Evolutionary conservation across 2,797 vertebrate genomes (phyloP), one percentile per base, ranked within the genome.

Genomic region (Onychomys arenicola): DNA sequence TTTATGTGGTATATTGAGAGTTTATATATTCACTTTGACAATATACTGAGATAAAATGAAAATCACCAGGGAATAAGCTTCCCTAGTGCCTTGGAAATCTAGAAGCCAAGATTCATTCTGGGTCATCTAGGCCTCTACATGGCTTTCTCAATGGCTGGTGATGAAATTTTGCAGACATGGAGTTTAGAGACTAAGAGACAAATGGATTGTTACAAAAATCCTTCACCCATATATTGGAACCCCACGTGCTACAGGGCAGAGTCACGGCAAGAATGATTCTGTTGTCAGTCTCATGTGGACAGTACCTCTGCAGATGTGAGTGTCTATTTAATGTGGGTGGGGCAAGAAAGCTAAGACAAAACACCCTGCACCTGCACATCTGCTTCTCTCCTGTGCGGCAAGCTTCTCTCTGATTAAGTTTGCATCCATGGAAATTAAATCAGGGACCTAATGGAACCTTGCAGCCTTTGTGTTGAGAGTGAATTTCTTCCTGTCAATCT

Each of bases 371-470:
- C 25, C 37, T 75, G 37, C 19, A 55, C 86, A 25, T 80, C 94
- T 93, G 69, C 46, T 93, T 49, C 37, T 89, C 27, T 89, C 82
- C 85, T 25, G 14, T 23, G 73, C 46, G 40, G 61, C 93, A 71
- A 80, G 80, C 84, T 90, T 77, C 73, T 77, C 82, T 83, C 95
- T 92, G 89, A 98, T 97, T 96, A 95, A 91, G 90, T 97, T 96
- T 97, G 82, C 23, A 55, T 96, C 92, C 94, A 71, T 63, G 7
- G 82, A 76, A 96, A 98, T 97, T 94, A 71, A 90, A 97, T 98
- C 87, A 97, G 95, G 92, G 93, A 90, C 75, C 86, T 92, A 78
- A 93, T 96, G 85, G 93, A 97, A 94, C 96, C 89, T 89, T 80
- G 86, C 67, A 77, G 88, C 84, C 5, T 37, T n/a, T 80, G 77